Conservation (phyloP, 1,140 invertebrate species). For the Phenacoccus solenopsis region DNA sequence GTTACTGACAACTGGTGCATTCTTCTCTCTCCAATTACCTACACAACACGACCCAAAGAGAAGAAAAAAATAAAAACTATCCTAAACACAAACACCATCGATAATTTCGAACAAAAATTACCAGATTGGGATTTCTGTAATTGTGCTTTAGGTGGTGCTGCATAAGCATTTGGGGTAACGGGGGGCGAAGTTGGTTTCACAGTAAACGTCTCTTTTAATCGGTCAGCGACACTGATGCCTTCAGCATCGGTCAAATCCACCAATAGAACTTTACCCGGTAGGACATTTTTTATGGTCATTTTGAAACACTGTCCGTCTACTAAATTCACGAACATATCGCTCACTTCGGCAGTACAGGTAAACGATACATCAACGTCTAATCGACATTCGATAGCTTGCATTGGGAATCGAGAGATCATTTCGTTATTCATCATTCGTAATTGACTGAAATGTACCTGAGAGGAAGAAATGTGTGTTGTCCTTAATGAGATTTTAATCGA, state of each 20-base stretch:
- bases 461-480: not conserved
- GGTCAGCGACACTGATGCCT: not conserved
- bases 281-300: slow-evolving; percentile 41
- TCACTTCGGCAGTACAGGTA: slow-evolving; percentile 31
- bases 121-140: too few species aligned
- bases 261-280: slow-evolving; percentile 35
- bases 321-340: slow-evolving; percentile 36
- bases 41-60: not conserved
- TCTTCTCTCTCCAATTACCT: not conserved
- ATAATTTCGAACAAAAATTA: too few species aligned
- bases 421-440: slow-evolving; percentile 49
- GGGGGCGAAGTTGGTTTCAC: not conserved
- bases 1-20: not conserved
- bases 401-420: slow-evolving; percentile 44
- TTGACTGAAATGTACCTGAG: slow-evolving; percentile 35
- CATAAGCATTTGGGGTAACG: not conserved
- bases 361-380: slow-evolving; percentile 39
- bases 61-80: too few species aligned
- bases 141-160: not conserved
- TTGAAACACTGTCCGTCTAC: slow-evolving; percentile 38
- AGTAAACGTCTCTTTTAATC: not conserved
- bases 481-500: slow-evolving; percentile 5
- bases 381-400: slow-evolving; percentile 63
- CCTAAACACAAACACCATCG: too few species aligned
- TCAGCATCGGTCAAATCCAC: slow-evolving; percentile 38